Evolutionary conservation across 1,140 invertebrate genomes (phyloP), one percentile per base, ranked within the genome.

Genomic region (Heliothis virescens): DNA sequence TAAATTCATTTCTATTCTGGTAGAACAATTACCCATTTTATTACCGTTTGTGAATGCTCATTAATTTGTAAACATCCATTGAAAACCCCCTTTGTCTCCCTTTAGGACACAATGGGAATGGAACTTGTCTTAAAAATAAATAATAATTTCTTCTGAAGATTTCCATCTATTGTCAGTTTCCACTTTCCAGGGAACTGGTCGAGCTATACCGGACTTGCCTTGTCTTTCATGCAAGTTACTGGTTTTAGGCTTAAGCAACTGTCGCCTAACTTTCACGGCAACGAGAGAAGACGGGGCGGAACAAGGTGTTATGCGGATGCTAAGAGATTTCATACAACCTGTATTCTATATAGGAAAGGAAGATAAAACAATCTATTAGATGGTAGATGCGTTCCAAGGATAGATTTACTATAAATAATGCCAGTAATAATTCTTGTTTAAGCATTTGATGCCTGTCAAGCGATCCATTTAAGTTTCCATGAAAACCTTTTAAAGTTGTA

Each of bases 181-280:
- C 41, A 34, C 63, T 67, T 67, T 67, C 63, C 63, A 67, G 18
- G 63, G 41, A 67, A 48, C 60, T 63, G 60, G 60, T 34, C 41
- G 16, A 60, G 63, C 41, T 18, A 67, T 67, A 67, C 41, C 63
- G 63, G 41, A 67, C n/a, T 48, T 18, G 34, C 41, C 67, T 71
- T 52, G 67, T 53, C 48, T 52, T 53, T 52, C 18, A 12, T n/a
- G 48, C 21, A 15, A 71, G 48, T 62, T 75, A 50, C 41, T 75
- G 57, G 53, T 62, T 62, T 50, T 62, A 62, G 55, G 48, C 53
- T 59, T 53, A 73, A 26, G 21, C 71, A n/a, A 73, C 50, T 73
- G 34, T 57, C 48, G 34, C n/a, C 13, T 41, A 15, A 73, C 55
- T 57, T 73, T 73, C 71, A 59, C 78, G 48, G 29, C 48, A 52